phyloP scores from a whole-genome alignment of 2,113 vertebrate genomes.

The Thomomys bottae region DNA sequence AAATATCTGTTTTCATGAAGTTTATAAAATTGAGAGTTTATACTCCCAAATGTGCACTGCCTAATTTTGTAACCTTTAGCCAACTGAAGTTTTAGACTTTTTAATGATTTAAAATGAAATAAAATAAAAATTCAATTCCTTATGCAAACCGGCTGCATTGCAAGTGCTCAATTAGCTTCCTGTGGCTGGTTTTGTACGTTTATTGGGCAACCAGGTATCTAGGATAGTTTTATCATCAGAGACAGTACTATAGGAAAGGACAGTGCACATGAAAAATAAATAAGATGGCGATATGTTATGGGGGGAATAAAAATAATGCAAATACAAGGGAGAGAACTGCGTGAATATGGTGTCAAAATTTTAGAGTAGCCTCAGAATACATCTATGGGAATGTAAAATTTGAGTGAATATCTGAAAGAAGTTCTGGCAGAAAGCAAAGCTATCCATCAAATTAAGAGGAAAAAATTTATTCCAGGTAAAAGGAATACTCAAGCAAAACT shows the following conservation, averaged over 20 bases:
- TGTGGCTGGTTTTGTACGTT: background rate
- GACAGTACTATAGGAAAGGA: background rate
- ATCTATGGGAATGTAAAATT: background rate
- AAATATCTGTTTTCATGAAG: background rate
- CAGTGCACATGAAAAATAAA: background rate
- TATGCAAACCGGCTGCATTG: background rate
- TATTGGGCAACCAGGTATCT: background rate
- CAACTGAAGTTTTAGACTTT: background rate
- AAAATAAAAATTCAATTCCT: slow-evolving; percentile 6
- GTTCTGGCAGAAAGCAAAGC: background rate
- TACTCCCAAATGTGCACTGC: background rate
- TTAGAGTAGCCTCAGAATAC: background rate
- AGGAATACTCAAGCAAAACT: background rate
- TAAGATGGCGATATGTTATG: background rate
- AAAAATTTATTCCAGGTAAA: background rate
- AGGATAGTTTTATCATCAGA: background rate
- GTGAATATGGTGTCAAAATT: background rate
- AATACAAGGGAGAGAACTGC: background rate
- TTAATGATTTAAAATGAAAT: slow-evolving; percentile 29
- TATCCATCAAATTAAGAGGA: slow-evolving; percentile 1
- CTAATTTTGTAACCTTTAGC: background rate
- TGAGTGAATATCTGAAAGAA: background rate
- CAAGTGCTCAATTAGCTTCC: background rate
- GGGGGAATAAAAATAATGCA: background rate
- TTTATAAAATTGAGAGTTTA: background rate